Percentiles rank a stretch among this genome's conserved stretches.
phyloP scores from a whole-genome alignment of 2,888 invertebrate genomes.

The Prenolepis imparis region DNA sequence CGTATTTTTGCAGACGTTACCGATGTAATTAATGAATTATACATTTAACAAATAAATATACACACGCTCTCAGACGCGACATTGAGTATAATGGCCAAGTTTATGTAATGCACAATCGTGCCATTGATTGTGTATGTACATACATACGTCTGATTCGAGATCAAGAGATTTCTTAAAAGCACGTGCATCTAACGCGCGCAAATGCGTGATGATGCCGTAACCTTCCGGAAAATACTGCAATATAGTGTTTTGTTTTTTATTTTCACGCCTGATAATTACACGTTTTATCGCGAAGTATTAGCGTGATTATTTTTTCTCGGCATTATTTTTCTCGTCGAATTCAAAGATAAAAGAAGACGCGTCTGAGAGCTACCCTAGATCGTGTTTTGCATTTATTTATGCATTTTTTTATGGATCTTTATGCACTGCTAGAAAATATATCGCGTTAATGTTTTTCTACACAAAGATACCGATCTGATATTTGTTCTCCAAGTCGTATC shows the following conservation, averaged over 20 bases:
- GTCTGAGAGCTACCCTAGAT: not conserved
- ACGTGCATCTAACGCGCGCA: conserved; percentile 34
- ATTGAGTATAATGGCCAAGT: conserved; percentile 44
- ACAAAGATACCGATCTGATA: not conserved
- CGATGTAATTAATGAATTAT: conserved; percentile 42
- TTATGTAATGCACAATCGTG: conserved; percentile 16
- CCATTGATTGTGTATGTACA: not conserved
- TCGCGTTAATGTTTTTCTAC: not conserved
- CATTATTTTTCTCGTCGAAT: too few species aligned
- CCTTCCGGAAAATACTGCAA: conserved; percentile 28
- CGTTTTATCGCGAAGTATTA: not conserved
- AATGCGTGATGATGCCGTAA: conserved; percentile 38
- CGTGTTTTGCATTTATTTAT: not conserved
- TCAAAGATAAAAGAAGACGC: not conserved
- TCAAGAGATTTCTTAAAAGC: conserved; percentile 49
- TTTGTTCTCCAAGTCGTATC: not conserved
- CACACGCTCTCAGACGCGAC: not conserved
- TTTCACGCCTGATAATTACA: not conserved
- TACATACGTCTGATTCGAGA: conserved; percentile 31
- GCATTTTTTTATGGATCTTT: not conserved
- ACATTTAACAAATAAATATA: not conserved
- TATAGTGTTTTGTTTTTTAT: not conserved
- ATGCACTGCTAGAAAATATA: not conserved
- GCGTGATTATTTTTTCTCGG: not conserved
- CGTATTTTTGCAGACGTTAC: not conserved